phyloP scores from a whole-genome alignment of 1,140 invertebrate genomes.

The Uloborus diversus region DNA sequence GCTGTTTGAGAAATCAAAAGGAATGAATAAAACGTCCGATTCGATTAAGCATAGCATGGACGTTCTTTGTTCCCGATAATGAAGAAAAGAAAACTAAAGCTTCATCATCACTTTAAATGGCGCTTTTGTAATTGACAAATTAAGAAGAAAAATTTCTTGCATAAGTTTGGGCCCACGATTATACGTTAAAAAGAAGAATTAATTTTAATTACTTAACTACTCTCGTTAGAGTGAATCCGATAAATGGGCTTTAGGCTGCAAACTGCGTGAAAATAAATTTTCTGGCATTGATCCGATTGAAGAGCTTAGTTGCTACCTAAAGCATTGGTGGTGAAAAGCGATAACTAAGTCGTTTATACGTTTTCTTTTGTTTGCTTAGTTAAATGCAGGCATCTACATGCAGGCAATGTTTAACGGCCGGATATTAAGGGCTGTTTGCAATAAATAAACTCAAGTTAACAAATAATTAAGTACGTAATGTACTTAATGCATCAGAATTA shows the following conservation, averaged over 20 bases:
- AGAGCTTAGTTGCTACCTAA: no score
- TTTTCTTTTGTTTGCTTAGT: no score
- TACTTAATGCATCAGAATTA: no score
- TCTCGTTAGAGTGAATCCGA: conserved; percentile 28
- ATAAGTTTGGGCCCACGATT: conserved; percentile 7
- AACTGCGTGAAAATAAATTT: conserved; percentile 30
- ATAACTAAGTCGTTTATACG: no score
- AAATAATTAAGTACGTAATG: no score
- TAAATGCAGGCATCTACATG: no score
- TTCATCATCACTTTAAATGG: conserved; percentile 42
- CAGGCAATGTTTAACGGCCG: no score
- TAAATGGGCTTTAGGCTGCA: conserved; percentile 17
- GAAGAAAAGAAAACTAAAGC: conserved; percentile 7
- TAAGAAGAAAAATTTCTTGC: conserved; percentile 26
- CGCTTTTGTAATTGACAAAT: conserved; percentile 27
- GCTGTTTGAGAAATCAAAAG: background rate
- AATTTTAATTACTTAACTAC: conserved; percentile 43
- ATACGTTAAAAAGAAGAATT: conserved; percentile 24
- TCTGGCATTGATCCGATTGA: background rate
- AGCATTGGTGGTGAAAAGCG: no score
- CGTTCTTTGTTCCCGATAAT: background rate
- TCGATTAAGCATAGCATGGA: conserved; percentile 27
- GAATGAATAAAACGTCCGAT: background rate
- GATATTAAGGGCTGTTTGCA: no score
- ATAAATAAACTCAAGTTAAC: no score